Conservation (phyloP, 2,113 vertebrate genomes). For the Raja brachyura region DNA sequence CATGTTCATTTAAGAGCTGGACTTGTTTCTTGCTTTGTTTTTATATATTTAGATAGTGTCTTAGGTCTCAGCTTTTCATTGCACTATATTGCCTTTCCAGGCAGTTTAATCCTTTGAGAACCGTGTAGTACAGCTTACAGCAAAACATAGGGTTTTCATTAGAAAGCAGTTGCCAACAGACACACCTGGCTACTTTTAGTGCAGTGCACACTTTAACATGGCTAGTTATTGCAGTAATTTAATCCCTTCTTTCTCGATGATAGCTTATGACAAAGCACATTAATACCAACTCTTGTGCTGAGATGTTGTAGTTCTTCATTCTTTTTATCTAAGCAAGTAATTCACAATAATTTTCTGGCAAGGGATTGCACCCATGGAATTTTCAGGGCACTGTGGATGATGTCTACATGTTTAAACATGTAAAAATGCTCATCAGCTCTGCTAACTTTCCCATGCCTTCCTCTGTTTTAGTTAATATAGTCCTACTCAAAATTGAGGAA, state of each 20-base stretch:
- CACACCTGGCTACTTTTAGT: conserved; percentile 52
- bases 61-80: conserved; percentile 23
- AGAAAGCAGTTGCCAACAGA: conserved; percentile 49
- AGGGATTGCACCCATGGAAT: too few relatives aligned
- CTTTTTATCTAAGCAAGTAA: background rate
- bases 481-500: background rate
- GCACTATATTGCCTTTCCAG: conserved; percentile 30
- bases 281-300: conserved; percentile 49
- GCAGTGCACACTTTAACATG: conserved; percentile 41
- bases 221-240: conserved; percentile 47
- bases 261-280: conserved; percentile 47
- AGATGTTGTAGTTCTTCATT: conserved; percentile 31
- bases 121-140: conserved; percentile 41
- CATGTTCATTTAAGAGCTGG: conserved; percentile 30
- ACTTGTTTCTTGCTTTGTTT: conserved; percentile 19
- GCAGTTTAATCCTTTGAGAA: conserved; percentile 36
- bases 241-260: conserved; percentile 46
- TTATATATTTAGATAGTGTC: conserved; percentile 9
- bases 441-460: background rate
- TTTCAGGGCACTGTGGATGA: background rate
- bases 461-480: background rate
- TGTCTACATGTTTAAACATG: background rate
- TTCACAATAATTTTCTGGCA: conserved; percentile 12
- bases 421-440: background rate
- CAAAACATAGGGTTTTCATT: conserved; percentile 41